Conservation (phyloP, 2,888 invertebrate species). For the Dasysyrphus albostriatus region DNA sequence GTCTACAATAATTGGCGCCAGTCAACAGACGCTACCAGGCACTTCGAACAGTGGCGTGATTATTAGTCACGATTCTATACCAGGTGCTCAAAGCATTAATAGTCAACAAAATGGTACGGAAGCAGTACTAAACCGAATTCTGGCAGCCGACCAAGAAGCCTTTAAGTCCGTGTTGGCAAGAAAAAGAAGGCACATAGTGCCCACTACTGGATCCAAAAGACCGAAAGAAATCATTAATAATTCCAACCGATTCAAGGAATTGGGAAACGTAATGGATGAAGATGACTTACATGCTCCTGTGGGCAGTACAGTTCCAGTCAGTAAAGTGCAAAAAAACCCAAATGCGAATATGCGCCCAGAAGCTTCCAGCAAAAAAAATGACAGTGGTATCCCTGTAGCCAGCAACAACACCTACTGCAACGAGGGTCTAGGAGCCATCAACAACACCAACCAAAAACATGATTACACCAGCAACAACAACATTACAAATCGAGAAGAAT, state of each 20-base stretch:
- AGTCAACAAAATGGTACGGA: background rate
- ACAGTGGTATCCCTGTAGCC: background rate
- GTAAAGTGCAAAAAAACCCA: background rate
- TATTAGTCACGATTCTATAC: background rate
- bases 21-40: background rate
- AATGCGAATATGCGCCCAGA: too few species aligned
- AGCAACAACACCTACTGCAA: background rate
- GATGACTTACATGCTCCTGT: background rate
- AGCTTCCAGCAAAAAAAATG: background rate
- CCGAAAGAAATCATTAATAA: background rate
- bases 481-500: background rate
- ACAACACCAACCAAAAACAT: background rate
- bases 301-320: background rate
- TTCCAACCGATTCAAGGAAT: background rate
- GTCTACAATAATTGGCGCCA: background rate
- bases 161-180: background rate
- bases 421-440: background rate
- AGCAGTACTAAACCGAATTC: background rate
- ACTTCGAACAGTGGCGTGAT: background rate
- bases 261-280: background rate
- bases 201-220: background rate
- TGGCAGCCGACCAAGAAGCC: background rate
- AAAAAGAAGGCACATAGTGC: background rate
- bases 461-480: background rate
- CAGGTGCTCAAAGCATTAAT: background rate